Conservation (phyloP, 2,888 invertebrate species). For the Norana najaformis region DNA sequence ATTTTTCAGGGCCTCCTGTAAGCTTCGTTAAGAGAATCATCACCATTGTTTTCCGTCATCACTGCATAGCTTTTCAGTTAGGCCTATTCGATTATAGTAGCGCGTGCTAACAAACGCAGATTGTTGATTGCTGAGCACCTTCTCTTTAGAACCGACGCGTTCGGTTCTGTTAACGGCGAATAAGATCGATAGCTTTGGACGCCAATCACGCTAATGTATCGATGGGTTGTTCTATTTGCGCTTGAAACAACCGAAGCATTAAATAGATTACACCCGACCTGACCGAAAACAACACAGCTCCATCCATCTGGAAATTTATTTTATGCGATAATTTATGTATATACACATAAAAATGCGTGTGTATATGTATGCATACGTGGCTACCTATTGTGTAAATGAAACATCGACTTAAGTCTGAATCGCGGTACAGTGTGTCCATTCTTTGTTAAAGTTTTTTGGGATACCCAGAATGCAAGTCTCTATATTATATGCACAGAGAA, state of each 20-base stretch:
- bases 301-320: neutral
- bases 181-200: neutral
- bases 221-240: neutral
- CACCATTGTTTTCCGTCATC: neutral
- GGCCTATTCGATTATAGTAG: neutral
- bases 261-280: neutral
- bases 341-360: no score
- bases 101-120: neutral
- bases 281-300: neutral
- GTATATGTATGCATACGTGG: no score
- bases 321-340: neutral
- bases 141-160: neutral
- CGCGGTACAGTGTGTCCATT: neutral
- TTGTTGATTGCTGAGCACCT: neutral
- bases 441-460: neutral
- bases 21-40: neutral
- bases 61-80: no score
- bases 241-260: neutral
- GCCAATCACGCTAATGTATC: neutral
- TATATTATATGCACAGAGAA: neutral
- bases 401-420: no score
- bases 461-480: neutral
- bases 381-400: no score
- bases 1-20: no score
- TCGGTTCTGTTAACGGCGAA: neutral